Percentiles rank a stretch among this genome's conserved stretches.
These are phyloP conservation scores for Phymorhynchus buccinoides DNA, from an alignment of 1,140 invertebrate species.

Conservation along the genomic window DNA sequence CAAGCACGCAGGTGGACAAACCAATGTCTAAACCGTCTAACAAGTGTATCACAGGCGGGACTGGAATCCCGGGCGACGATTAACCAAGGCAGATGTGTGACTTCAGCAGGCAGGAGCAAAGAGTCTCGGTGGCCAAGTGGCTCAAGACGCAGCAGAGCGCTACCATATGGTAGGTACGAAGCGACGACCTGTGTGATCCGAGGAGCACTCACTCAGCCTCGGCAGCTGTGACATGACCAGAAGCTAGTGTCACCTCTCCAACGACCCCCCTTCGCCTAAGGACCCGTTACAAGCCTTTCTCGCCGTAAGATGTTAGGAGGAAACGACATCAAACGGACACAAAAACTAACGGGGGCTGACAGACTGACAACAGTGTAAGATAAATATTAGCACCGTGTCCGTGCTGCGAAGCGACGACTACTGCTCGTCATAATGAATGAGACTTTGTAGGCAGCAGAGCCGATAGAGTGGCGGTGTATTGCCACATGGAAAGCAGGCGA, in stretches of 20 bases:
- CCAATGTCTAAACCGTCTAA: not conserved
- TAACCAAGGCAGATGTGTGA: not conserved
- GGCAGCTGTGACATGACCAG: slow-evolving; percentile 38
- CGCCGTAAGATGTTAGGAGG: not conserved
- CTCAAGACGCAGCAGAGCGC: not conserved
- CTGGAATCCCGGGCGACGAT: not conserved
- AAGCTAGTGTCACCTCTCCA: slow-evolving; percentile 13
- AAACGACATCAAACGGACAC: not conserved
- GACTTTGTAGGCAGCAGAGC: slow-evolving; percentile 19
- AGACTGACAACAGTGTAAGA: slow-evolving; percentile 14
- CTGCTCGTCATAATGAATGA: slow-evolving; percentile 31
- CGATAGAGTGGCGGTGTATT: slow-evolving; percentile 6
- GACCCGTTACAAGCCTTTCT: not conserved
- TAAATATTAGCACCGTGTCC: slow-evolving; percentile 28
- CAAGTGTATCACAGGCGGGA: not conserved
- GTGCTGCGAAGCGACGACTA: slow-evolving; percentile 18
- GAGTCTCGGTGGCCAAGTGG: slow-evolving; percentile 14
- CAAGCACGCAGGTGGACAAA: slow-evolving; percentile 21
- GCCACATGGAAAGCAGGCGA: slow-evolving; percentile 23
- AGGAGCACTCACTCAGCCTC: slow-evolving; percentile 22
- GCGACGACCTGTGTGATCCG: slow-evolving; percentile 18
- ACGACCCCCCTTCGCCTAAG: not conserved
- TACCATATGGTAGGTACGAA: slow-evolving; percentile 37
- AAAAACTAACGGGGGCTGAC: not conserved
- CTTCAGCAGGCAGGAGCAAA: slow-evolving; percentile 3